Percentiles rank a stretch among this genome's conserved stretches.
phyloP scores from a whole-genome alignment of 2,113 vertebrate species.

The Polypterus bichir region DNA sequence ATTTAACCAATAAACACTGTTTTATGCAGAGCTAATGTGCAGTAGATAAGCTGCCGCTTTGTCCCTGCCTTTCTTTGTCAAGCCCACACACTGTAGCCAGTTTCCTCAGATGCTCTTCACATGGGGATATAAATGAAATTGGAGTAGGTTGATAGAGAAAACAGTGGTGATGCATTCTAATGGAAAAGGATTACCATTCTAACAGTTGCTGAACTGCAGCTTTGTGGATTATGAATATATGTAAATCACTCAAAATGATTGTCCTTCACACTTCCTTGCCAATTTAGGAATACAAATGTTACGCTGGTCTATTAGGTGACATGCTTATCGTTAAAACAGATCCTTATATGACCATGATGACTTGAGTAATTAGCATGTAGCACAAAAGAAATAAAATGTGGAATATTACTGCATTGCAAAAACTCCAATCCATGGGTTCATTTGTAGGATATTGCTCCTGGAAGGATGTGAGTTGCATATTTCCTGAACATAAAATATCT shows the following conservation, averaged over 20 bases:
- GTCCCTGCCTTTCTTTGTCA: not conserved
- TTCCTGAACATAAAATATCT: not conserved
- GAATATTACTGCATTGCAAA: not conserved
- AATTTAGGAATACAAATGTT: conserved; percentile 38
- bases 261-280: conserved; percentile 46
- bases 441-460: not conserved
- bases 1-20: not conserved
- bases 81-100: not conserved
- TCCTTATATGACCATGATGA: conserved; percentile 9
- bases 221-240: conserved; percentile 36
- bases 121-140: not conserved
- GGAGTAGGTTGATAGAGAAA: not conserved
- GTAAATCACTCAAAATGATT: conserved; percentile 38
- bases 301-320: conserved; percentile 42
- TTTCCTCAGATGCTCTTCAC: not conserved
- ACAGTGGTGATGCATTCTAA: conserved; percentile 13
- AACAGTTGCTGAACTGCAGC: conserved; percentile 27
- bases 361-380: not conserved
- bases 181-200: conserved; percentile 35
- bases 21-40: not conserved
- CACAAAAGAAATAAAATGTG: conserved; percentile 3
- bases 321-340: conserved; percentile 25
- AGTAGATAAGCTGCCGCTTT: conserved; percentile 2
- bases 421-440: not conserved
- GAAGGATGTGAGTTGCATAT: not conserved